A percentile compares a stretch with the other conserved stretches of the same genome.
Evolutionary conservation across 1,140 invertebrate genomes (phyloP).

Genomic region (Lepidostoma basale): DNA sequence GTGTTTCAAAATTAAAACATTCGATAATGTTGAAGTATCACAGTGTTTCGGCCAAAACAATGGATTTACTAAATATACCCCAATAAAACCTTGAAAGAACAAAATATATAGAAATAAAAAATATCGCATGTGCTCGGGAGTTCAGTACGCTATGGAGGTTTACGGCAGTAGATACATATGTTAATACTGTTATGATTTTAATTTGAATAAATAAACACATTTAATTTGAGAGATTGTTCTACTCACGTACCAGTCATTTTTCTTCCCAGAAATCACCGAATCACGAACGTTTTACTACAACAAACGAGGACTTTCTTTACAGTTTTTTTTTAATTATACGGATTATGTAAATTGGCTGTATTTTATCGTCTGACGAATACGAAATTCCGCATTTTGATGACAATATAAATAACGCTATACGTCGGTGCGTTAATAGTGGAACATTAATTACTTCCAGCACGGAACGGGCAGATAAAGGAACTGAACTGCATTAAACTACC

Average conservation of each 20-base stretch:
- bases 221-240: background rate
- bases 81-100: no score
- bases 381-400: constrained; percentile 18
- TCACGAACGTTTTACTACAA: background rate
- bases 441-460: constrained; percentile 11
- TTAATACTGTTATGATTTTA: background rate
- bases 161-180: no score
- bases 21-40: no score
- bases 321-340: background rate
- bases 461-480: background rate
- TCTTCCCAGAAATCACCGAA: background rate
- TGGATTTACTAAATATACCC: no score
- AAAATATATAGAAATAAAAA: no score
- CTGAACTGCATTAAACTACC: background rate
- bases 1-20: no score
- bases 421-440: background rate
- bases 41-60: no score
- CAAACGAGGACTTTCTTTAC: background rate
- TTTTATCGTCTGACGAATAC: constrained; percentile 22
- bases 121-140: no score
- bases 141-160: no score
- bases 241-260: background rate
- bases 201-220: constrained; percentile 15
- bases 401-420: constrained; percentile 17
- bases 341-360: constrained; percentile 6